Evolutionary conservation across 2,888 invertebrate genomes (phyloP).

Genomic region (Mechanitis mazaeus): DNA sequence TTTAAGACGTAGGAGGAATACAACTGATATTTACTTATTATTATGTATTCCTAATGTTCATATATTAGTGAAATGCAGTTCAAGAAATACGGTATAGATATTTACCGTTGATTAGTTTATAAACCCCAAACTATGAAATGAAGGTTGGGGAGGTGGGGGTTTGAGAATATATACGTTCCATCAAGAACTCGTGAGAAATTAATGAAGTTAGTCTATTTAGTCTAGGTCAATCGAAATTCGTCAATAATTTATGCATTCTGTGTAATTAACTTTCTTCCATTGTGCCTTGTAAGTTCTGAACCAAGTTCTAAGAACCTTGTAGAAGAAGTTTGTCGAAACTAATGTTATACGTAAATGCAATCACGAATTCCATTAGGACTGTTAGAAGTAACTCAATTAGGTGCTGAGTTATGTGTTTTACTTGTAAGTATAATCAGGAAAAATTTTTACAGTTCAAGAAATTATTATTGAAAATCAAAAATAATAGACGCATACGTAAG

Average conservation of each 20-base stretch:
- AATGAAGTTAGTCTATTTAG: conserved; percentile 12
- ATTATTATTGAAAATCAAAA: too few species aligned
- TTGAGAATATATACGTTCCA: background rate
- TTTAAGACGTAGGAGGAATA: too few species aligned
- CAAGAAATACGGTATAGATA: too few species aligned
- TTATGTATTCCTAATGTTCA: too few species aligned
- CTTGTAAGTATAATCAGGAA: background rate
- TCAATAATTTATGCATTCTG: conserved; percentile 20
- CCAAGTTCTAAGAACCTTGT: conserved; percentile 6
- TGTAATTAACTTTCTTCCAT: conserved; percentile 28
- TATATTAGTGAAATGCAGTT: too few species aligned
- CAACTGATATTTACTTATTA: too few species aligned
- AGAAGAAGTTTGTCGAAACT: conserved; percentile 7
- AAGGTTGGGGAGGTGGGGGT: too few species aligned
- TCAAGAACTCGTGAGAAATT: background rate
- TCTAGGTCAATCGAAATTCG: conserved; percentile 17
- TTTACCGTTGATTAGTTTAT: too few species aligned
- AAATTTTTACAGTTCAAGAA: too few species aligned
- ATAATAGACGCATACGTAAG: too few species aligned
- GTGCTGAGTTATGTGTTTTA: conserved; percentile 3
- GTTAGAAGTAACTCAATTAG: conserved; percentile 1
- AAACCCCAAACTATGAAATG: too few species aligned
- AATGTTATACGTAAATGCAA: conserved; percentile 12
- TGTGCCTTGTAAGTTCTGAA: conserved; percentile 20
- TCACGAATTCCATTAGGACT: conserved; percentile 7